Base-by-base conservation (phyloP, 2,113 vertebrate genomes). In the Lophochroa leadbeateri region DNA sequence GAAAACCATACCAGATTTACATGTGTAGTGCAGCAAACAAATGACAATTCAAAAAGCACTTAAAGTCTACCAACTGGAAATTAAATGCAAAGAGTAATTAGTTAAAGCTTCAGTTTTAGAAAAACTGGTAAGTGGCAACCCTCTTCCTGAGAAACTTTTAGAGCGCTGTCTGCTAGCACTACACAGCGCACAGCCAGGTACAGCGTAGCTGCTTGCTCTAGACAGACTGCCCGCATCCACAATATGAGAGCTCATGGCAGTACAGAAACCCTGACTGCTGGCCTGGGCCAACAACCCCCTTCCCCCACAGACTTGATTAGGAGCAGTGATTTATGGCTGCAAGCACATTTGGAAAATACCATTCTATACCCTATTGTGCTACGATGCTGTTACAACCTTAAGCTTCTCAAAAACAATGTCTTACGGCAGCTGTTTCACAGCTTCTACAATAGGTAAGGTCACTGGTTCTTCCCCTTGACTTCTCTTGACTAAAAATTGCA, bases 31-130 rank as follows among this genome's bases (percentile, higher is more conserved):
- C 72, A 89, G 88, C 91, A 89, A 95, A 94, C 77, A 94, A 94
- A 96, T 67, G 86, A 41, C 94, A 74, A 85, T 69, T 86, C 70
- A 84, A 86, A 92, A 88, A 88, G n/a, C 80, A 72, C 74, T 93
- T 84, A 35, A 84, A 74, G 58, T 53, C 44, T 58, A 94, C 49
- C 77, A 76, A 93, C 52, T 82, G 67, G 41, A 92, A 92, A 94
- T 85, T 61, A 80, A 88, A 61, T 53, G 71, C 24, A 23, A 91
- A 79, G 29, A 49, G 61, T 47, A 89, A 91, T 82, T 81, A 88
- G 65, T 50, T 78, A 75, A 81, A 95, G n/a, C 76, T 90, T 63
- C 74, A 53, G 60, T 86, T 96, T 84, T 60, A 86, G 44, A 61
- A 74, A 77, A 82, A 58, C 53, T 50, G 25, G 11, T 46, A 82